Evolutionary conservation across 1,140 invertebrate genomes (phyloP).

Genomic region (Diplogasteroides magnus): DNA sequence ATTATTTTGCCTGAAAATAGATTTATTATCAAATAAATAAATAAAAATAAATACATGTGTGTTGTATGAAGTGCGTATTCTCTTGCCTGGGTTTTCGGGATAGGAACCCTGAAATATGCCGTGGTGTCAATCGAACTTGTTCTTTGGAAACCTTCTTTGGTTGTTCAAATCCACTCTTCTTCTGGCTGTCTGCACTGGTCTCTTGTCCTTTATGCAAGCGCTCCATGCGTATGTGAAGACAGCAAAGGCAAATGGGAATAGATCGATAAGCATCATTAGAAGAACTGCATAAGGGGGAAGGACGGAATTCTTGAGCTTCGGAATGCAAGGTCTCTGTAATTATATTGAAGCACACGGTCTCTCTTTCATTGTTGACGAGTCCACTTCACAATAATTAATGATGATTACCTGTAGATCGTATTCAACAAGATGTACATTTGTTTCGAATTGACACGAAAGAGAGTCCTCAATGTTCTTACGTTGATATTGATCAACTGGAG

Average conservation of each 20-base stretch:
- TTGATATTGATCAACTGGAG: conserved; percentile 28
- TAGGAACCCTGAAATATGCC: background rate
- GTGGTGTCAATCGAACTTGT: background rate
- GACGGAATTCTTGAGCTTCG: conserved; percentile 33
- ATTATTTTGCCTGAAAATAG: too few relatives aligned
- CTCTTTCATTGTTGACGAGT: background rate
- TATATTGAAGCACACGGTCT: background rate
- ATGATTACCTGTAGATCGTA: conserved; percentile 23
- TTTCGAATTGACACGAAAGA: conserved; percentile 31
- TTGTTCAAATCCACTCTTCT: conserved; percentile 30
- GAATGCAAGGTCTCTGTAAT: conserved; percentile 28
- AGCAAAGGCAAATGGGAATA: conserved; percentile 31
- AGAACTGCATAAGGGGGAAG: conserved; percentile 28
- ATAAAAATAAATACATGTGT: too few relatives aligned
- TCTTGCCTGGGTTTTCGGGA: background rate
- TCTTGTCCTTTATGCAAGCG: conserved; percentile 31
- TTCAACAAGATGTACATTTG: conserved; percentile 26
- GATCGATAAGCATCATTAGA: conserved; percentile 30
- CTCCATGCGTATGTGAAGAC: conserved; percentile 31
- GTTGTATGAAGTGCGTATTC: too few relatives aligned
- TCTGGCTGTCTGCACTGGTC: conserved; percentile 19
- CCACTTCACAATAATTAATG: background rate
- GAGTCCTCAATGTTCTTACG: conserved; percentile 14
- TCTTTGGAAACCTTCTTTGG: conserved; percentile 29
- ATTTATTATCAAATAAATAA: too few relatives aligned